phyloP scores from a whole-genome alignment of 2,797 vertebrate species.

The Malurus splendens region DNA sequence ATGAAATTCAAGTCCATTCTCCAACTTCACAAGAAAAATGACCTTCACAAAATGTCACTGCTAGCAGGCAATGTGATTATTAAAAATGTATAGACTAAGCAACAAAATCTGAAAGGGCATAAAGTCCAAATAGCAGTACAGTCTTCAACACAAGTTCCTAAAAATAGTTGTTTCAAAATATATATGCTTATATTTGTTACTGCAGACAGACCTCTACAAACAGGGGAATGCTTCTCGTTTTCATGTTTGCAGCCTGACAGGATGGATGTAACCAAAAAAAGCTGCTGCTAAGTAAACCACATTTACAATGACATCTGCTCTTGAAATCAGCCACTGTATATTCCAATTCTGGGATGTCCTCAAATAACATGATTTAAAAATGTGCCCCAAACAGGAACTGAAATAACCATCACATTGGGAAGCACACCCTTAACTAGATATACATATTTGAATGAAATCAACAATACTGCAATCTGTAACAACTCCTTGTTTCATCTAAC shows the following conservation, averaged over 20 bases:
- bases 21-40: conserved; percentile 60
- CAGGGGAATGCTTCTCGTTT: not conserved
- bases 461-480: not conserved
- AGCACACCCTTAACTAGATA: not conserved
- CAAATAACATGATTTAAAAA: not conserved
- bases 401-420: not conserved
- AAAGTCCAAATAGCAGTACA: not conserved
- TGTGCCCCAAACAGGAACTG: not conserved
- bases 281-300: conserved; percentile 11
- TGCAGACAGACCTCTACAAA: conserved; percentile 11
- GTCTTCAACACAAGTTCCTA: not conserved
- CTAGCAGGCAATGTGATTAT: conserved; percentile 44
- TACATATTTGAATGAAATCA: not conserved
- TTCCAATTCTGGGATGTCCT: not conserved
- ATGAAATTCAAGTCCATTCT: conserved; percentile 52
- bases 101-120: conserved; percentile 49
- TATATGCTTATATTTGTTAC: conserved; percentile 4
- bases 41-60: conserved; percentile 57
- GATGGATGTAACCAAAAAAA: not conserved
- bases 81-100: conserved; percentile 47
- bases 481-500: not conserved
- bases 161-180: conserved; percentile 29
- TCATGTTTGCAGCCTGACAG: not conserved
- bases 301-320: conserved; percentile 1
- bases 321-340: conserved; percentile 20